Conservation (phyloP, 2,797 vertebrate species). For the Darevskia nairensis region DNA sequence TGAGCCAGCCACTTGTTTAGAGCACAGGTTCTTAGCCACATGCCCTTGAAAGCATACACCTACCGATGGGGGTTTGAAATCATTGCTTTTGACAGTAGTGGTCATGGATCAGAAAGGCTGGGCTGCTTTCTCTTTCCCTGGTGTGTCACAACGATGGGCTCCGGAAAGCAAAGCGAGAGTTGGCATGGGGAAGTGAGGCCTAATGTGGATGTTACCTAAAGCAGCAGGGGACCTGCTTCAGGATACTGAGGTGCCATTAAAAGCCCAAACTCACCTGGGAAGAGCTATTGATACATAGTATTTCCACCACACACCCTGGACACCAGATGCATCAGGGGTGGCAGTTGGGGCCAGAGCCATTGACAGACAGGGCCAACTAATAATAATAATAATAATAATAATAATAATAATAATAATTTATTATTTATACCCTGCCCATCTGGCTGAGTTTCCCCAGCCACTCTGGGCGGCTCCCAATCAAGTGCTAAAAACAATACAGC, state of each 20-base stretch:
- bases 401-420: too few relatives aligned
- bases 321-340: too few relatives aligned
- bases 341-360: too few relatives aligned
- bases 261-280: neutral
- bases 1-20: neutral
- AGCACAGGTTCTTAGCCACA: conserved; percentile 33
- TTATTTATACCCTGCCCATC: too few relatives aligned
- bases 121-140: neutral
- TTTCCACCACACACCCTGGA: neutral
- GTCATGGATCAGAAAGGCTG: conserved; percentile 42
- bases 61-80: conserved; percentile 33
- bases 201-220: neutral
- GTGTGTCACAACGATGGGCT: neutral
- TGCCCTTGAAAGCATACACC: conserved; percentile 33
- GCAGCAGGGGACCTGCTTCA: neutral
- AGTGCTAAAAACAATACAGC: too few relatives aligned
- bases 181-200: neutral
- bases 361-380: too few relatives aligned
- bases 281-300: neutral
- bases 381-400: too few relatives aligned
- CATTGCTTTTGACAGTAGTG: conserved; percentile 67
- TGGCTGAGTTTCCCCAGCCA: too few relatives aligned
- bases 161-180: neutral
- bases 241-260: neutral
- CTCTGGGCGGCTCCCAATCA: too few relatives aligned